phyloP scores from a whole-genome alignment of 2,797 vertebrate genomes.

The Acridotheres tristis region DNA sequence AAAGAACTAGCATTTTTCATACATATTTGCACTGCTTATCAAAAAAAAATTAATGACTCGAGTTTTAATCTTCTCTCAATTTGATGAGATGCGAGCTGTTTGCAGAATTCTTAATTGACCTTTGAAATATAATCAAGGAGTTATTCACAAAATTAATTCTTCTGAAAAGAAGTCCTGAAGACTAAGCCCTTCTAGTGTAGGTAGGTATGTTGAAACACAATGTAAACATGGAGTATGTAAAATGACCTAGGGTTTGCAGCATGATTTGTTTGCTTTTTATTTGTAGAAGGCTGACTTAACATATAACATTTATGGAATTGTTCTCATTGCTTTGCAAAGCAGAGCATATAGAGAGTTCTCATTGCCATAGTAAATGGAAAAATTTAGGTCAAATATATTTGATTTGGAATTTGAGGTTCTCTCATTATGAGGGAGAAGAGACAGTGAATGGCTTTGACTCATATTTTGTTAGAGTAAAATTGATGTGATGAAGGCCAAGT shows the following conservation, averaged over 20 bases:
- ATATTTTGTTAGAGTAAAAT: background rate
- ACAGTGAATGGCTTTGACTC: background rate
- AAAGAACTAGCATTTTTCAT: constrained; percentile 37
- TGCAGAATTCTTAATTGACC: constrained; percentile 57
- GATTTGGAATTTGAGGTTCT: background rate
- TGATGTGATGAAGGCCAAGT: background rate
- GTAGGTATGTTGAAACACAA: background rate
- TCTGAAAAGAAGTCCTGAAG: constrained; percentile 7
- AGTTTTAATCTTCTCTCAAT: constrained; percentile 63
- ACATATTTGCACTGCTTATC: constrained; percentile 44
- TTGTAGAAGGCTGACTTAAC: background rate
- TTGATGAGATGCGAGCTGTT: constrained; percentile 55
- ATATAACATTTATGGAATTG: background rate
- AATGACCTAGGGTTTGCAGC: background rate
- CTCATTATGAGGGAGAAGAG: background rate
- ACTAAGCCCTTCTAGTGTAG: background rate
- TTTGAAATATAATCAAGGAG: constrained; percentile 57
- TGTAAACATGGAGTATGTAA: background rate
- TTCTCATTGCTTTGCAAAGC: background rate
- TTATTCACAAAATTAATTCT: constrained; percentile 22
- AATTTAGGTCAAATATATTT: background rate
- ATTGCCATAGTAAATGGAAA: background rate
- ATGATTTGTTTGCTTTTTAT: background rate
- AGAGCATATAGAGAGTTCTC: background rate
- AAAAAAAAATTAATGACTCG: constrained; percentile 33